Evolutionary conservation across 2,113 vertebrate species (phyloP).

Genomic region (Vimba vimba): DNA sequence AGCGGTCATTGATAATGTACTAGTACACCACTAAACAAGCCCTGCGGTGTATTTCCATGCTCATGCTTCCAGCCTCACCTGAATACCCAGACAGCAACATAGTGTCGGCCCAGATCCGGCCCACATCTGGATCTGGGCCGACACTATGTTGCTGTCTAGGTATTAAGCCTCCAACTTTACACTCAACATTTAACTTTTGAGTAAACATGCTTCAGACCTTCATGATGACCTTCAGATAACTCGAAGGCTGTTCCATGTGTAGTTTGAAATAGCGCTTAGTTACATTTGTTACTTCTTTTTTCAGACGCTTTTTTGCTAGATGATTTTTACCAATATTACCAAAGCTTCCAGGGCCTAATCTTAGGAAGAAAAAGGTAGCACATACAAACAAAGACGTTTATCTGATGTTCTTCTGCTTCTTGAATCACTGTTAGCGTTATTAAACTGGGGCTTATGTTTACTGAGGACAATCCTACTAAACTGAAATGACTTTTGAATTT

Average conservation of each 20-base stretch:
- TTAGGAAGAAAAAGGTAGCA: neutral
- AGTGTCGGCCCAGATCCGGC: too few relatives aligned
- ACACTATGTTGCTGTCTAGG: too few relatives aligned
- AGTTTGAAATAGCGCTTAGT: too few relatives aligned
- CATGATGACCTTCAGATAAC: conserved; percentile 61
- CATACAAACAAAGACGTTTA: neutral
- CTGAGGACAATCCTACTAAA: neutral
- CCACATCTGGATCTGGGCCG: too few relatives aligned
- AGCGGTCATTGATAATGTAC: conserved; percentile 37
- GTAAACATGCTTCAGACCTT: conserved; percentile 63
- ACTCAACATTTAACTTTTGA: conserved; percentile 54
- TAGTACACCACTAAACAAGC: conserved; percentile 11
- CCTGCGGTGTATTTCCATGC: conserved; percentile 34
- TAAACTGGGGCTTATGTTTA: neutral
- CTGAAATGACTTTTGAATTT: neutral
- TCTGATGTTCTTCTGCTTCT: neutral
- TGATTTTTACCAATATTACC: neutral
- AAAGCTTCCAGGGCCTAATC: neutral
- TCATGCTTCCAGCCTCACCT: neutral
- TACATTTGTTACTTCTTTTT: too few relatives aligned
- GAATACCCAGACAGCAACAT: neutral
- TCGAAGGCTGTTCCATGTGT: conserved; percentile 67
- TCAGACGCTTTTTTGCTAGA: too few relatives aligned
- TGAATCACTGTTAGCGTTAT: neutral
- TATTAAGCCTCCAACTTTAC: neutral